Base-by-base conservation (phyloP, 2,888 invertebrate genomes). In the Aspidiotus destructor region DNA sequence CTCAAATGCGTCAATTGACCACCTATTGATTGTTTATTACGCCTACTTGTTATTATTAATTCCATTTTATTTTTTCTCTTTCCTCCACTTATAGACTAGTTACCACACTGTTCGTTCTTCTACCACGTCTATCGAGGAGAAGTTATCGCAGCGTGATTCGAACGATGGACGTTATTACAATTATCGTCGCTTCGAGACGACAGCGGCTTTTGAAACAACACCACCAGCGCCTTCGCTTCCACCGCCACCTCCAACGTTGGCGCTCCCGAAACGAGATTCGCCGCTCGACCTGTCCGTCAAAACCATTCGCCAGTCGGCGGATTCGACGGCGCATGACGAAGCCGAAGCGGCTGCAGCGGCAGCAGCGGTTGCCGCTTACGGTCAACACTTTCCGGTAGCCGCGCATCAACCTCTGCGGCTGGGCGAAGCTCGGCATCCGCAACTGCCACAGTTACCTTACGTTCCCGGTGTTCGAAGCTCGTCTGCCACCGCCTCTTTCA, bases 261-360 rank as follows among this genome's bases (percentile, higher is more conserved):
- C 53, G 2, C 40, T 68, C 0, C 8, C 68, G 28, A 87, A 86
- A 75, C 81, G 86, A 52, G 88, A 88, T 77, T 90, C 89, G 10
- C 92, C 92, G 0, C 78, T 93, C 70, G 93, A 93, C 79, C 80
- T 93, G 65, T 92, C 92, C 0, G 89, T 92, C 60, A 92, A 92
- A 77, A 92, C 92, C 1, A 86, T 92, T 0, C 86, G 90, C 76
- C 91, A 91, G 63, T 87, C 90, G 6, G 91, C 92, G 0, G 92
- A 92, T 78, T 92, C 92, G 0, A 92, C 92, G 0, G 86, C 69
- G 42, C 57, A 44, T 41, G 69, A 69, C 62, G 69, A 69, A 28
- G 28, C 60, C 53, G 69, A 69, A 55, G 48, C 41, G 15, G 40
- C 79, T 73, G 80, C 92, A 0, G 92, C 92, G 0, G 86, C 69